Conservation (phyloP, 2,113 vertebrate genomes). For the Eurystomus gularis region DNA sequence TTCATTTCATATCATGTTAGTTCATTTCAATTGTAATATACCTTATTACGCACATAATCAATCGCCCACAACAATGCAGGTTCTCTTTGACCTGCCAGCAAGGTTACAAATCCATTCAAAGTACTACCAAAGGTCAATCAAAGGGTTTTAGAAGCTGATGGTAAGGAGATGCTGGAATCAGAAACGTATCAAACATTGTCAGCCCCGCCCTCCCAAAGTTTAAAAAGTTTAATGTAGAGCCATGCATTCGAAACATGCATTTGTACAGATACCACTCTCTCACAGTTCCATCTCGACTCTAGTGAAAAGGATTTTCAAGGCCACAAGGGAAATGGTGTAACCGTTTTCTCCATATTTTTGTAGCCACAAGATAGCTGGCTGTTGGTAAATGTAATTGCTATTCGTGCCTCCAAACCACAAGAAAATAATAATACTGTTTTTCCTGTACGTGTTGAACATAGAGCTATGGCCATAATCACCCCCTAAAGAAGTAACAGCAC, state of each 20-base stretch:
- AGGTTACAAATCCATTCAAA: not conserved
- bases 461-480: not conserved
- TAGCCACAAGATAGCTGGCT: conserved; percentile 33
- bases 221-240: not conserved
- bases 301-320: conserved; percentile 26
- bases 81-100: not conserved
- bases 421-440: conserved; percentile 33
- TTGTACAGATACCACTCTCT: not conserved
- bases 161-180: not conserved
- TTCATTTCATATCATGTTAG: not conserved
- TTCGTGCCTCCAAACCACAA: not conserved
- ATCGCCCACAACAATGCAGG: rapidly evolving
- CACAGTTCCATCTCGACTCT: not conserved
- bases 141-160: too few species aligned
- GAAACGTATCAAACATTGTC: not conserved
- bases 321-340: conserved; percentile 54
- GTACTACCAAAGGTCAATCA: not conserved
- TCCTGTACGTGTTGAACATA: conserved; percentile 7
- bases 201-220: not conserved
- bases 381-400: conserved; percentile 37
- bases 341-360: not conserved
- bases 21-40: not conserved
- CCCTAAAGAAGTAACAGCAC: not conserved
- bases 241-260: not conserved
- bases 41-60: not conserved